phyloP scores from a whole-genome alignment of 2,888 invertebrate species.

The Ochropacha duplaris region DNA sequence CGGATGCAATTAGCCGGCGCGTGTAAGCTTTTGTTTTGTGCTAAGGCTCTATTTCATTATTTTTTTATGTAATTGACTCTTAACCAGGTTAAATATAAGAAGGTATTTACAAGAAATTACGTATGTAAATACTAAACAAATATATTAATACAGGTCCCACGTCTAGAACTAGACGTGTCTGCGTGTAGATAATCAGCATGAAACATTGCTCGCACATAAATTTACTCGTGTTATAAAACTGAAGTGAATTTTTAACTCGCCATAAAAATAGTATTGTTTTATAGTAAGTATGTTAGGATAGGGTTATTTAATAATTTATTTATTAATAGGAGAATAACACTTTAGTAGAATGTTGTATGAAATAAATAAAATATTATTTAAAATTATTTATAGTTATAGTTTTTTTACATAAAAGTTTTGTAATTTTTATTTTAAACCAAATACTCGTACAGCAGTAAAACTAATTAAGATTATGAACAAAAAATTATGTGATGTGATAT shows the following conservation, averaged over 20 bases:
- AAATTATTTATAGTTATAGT: no score
- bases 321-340: no score
- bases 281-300: no score
- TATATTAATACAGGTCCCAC: not conserved
- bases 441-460: no score
- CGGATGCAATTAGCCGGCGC: conserved; percentile 48
- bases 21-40: conserved; percentile 44
- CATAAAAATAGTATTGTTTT: no score
- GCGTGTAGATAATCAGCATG: not conserved
- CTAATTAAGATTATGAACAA: not conserved
- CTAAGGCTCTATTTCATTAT: conserved; percentile 26
- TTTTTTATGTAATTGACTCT: conserved; percentile 33
- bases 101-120: not conserved
- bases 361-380: no score
- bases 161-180: not conserved
- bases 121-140: not conserved
- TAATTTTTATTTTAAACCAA: no score
- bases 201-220: not conserved
- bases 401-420: no score
- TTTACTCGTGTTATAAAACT: not conserved
- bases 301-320: no score
- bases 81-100: conserved; percentile 7
- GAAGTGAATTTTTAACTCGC: not conserved
- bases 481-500: not conserved
- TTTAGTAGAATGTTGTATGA: no score